phyloP scores from a whole-genome alignment of 2,888 invertebrate genomes.

The Cloeon dipterum region DNA sequence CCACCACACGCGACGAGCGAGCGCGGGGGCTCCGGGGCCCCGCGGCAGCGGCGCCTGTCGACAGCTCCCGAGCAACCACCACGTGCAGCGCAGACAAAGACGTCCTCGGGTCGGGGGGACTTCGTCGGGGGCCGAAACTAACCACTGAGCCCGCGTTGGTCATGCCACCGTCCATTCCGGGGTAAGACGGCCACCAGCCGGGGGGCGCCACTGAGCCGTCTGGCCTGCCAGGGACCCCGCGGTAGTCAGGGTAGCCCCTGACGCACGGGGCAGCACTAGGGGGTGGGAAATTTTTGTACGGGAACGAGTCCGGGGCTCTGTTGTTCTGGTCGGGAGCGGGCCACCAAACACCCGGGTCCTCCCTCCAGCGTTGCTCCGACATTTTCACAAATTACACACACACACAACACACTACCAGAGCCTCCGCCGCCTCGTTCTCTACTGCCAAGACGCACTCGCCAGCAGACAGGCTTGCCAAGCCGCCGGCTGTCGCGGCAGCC shows the following conservation, averaged over 20 bases:
- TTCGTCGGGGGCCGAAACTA: constrained; percentile 6
- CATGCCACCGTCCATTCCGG: constrained; percentile 7
- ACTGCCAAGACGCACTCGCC: constrained; percentile 34
- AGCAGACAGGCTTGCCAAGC: constrained; percentile 18
- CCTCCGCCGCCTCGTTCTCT: no score
- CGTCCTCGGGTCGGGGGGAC: background rate
- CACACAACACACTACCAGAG: constrained; percentile 6
- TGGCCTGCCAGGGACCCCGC: constrained; percentile 3
- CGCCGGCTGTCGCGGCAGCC: constrained; percentile 11
- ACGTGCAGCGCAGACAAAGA: no score
- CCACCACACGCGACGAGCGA: constrained; percentile 2
- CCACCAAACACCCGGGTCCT: constrained; percentile 31
- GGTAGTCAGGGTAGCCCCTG: constrained; percentile 4
- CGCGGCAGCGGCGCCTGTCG: constrained; percentile 3
- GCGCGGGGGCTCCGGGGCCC: constrained; percentile 3
- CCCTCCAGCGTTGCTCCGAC: constrained; percentile 42
- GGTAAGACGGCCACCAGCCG: constrained; percentile 10
- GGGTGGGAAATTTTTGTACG: constrained; percentile 2
- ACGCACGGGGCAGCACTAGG: constrained; percentile 5
- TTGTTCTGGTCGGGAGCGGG: constrained; percentile 18
- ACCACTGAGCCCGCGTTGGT: constrained; percentile 8
- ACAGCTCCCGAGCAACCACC: no score
- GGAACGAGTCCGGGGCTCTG: background rate
- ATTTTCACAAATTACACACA: constrained; percentile 14
- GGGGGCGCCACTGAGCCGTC: constrained; percentile 5